Evolutionary conservation across 2,797 vertebrate species (phyloP).

Genomic region (Furcifer pardalis): DNA sequence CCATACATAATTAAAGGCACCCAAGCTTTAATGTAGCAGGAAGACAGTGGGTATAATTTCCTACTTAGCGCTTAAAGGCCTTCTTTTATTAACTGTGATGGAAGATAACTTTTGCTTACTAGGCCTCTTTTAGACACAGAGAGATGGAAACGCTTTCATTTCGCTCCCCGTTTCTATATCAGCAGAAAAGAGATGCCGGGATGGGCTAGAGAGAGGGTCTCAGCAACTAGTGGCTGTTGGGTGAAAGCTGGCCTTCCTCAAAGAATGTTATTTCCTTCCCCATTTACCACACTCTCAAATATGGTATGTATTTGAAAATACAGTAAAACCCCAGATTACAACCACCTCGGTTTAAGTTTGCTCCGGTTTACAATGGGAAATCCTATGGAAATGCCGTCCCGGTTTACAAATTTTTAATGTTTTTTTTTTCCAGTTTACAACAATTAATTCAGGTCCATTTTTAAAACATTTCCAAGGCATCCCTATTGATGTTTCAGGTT

Average conservation of each 20-base stretch:
- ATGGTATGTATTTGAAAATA: not conserved
- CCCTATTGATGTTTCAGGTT: too few relatives aligned
- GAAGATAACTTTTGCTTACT: slow-evolving; percentile 71
- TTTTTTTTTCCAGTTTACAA: too few relatives aligned
- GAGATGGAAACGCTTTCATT: not conserved
- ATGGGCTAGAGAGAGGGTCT: not conserved
- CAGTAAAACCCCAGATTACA: too few relatives aligned
- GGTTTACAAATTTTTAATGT: too few relatives aligned
- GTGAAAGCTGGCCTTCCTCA: not conserved
- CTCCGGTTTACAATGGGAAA: too few relatives aligned
- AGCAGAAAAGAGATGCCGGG: too few relatives aligned
- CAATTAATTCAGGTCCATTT: too few relatives aligned
- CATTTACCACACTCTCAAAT: not conserved
- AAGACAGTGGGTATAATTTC: slow-evolving; percentile 71
- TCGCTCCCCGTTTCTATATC: not conserved
- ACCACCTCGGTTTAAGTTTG: too few relatives aligned
- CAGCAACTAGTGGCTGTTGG: not conserved
- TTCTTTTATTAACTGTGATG: slow-evolving; percentile 70
- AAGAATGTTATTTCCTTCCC: not conserved
- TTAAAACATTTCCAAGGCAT: too few relatives aligned
- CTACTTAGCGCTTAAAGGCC: slow-evolving; percentile 64
- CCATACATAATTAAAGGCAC: slow-evolving; percentile 75
- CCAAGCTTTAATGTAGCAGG: slow-evolving; percentile 69
- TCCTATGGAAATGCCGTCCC: too few relatives aligned
- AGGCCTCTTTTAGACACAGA: slow-evolving; percentile 58